phyloP scores from a whole-genome alignment of 53 echinoderm and acorn worm genomes.

The Apostichopus leukothele region DNA sequence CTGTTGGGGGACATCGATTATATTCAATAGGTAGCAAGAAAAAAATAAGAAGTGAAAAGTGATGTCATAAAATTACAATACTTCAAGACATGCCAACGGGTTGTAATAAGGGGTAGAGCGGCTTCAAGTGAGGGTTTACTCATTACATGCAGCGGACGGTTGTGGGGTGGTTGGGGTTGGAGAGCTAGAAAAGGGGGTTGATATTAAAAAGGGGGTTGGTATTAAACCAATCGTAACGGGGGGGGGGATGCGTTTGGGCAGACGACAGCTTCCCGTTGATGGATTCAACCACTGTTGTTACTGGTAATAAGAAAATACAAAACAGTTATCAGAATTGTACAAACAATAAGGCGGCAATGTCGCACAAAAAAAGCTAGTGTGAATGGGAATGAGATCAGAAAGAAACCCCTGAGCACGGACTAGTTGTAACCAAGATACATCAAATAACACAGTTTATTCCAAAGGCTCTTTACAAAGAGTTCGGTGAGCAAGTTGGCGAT shows the following conservation, averaged over 20 bases:
- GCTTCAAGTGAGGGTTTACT: constrained; percentile 37
- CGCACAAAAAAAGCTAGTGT: constrained; percentile 45
- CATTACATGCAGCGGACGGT: constrained; percentile 1
- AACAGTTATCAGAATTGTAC: background rate
- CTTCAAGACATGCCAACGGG: constrained; percentile 71
- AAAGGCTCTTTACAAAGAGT: background rate
- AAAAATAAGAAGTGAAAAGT: constrained; percentile 50
- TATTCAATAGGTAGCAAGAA: constrained; percentile 58
- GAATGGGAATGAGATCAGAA: constrained; percentile 23
- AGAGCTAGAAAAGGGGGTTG: background rate
- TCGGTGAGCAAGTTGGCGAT: constrained; percentile 53
- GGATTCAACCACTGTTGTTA: constrained; percentile 29
- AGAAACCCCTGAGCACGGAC: background rate
- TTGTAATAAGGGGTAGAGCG: constrained; percentile 35
- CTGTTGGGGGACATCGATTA: constrained; percentile 61
- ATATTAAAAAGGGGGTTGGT: background rate
- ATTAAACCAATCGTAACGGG: constrained; percentile 41
- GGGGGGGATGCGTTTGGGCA: background rate
- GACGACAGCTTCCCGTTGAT: background rate
- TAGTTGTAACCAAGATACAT: constrained; percentile 15
- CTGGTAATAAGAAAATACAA: constrained; percentile 1
- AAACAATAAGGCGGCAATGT: background rate
- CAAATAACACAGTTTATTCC: constrained; percentile 40
- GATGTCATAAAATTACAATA: constrained; percentile 55
- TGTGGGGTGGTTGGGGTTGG: constrained; percentile 54